phyloP scores from a whole-genome alignment of 53 echinoderm and acorn worm genomes.

The Apostichopus leukothele region DNA sequence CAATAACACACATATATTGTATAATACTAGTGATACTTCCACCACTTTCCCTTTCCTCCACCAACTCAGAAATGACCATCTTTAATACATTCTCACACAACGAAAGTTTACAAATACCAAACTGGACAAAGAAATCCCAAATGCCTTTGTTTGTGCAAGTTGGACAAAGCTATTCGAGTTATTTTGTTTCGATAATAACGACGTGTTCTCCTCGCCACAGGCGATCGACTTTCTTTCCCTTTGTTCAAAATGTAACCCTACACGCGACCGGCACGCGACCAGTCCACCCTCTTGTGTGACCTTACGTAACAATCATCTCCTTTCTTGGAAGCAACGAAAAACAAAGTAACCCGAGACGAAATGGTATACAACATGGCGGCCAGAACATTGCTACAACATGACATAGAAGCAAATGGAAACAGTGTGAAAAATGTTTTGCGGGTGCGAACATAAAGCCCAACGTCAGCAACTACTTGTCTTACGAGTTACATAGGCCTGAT shows the following conservation, averaged over 20 bases:
- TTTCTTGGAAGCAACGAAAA: background rate
- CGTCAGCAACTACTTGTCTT: too few relatives aligned
- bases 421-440: background rate
- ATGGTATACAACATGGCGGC: conserved; percentile 17
- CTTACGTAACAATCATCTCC: background rate
- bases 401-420: background rate
- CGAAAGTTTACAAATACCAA: background rate
- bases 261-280: conserved; percentile 40
- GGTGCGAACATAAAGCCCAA: background rate
- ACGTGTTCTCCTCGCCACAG: background rate
- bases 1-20: too few relatives aligned
- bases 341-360: background rate
- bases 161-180: conserved; percentile 37
- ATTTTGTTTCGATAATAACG: conserved; percentile 12
- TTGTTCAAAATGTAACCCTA: conserved; percentile 29
- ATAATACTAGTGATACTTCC: background rate
- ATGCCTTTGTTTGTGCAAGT: conserved; percentile 19
- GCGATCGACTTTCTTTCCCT: background rate
- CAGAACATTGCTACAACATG: background rate
- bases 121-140: conserved; percentile 5
- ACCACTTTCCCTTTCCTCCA: background rate
- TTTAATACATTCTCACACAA: background rate
- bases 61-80: background rate
- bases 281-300: background rate
- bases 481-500: too few relatives aligned